These are phyloP conservation scores for Lampris megalopsis DNA, from an alignment of 2,113 vertebrate genomes.

Conservation along the genomic window DNA sequence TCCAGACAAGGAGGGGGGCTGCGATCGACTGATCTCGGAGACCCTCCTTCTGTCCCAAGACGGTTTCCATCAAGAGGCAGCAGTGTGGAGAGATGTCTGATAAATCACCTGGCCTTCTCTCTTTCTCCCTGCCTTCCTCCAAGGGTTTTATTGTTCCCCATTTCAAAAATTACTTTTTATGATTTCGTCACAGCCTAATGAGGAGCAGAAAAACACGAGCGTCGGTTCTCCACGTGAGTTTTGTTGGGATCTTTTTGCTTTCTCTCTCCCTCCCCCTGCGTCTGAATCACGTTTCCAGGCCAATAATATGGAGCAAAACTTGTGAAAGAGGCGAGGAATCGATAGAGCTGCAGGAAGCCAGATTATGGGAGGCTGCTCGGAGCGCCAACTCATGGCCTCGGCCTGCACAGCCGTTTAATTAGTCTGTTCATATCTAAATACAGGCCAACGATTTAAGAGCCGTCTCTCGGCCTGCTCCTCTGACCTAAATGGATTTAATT, in stretches of 20 bases:
- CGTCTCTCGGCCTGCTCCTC: constrained; percentile 62
- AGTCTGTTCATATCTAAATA: constrained; percentile 77
- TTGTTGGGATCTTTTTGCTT: constrained; percentile 18
- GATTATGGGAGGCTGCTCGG: constrained; percentile 45
- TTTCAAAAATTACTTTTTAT: constrained; percentile 38
- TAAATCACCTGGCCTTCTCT: neutral
- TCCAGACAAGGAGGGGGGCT: constrained; percentile 3
- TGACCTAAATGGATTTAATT: constrained; percentile 79
- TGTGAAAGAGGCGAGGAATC: constrained; percentile 42
- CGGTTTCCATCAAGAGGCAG: neutral
- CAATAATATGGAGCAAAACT: constrained; percentile 45
- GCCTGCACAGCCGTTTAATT: constrained; percentile 70
- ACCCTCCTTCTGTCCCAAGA: neutral
- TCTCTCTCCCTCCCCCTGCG: constrained; percentile 5
- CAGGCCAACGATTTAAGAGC: constrained; percentile 66
- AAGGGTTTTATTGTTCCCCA: constrained; percentile 28
- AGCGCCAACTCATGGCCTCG: constrained; percentile 54
- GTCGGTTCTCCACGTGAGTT: constrained; percentile 29
- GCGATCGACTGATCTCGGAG: neutral
- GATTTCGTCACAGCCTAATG: constrained; percentile 28
- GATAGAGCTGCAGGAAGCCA: constrained; percentile 51
- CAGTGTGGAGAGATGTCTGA: neutral
- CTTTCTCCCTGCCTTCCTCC: neutral
- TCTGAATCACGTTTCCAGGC: constrained; percentile 7
- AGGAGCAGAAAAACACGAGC: constrained; percentile 9